These are phyloP conservation scores for Leptestheria dahalacensis DNA, from an alignment of 1,140 invertebrate genomes.

Conservation along the genomic window DNA sequence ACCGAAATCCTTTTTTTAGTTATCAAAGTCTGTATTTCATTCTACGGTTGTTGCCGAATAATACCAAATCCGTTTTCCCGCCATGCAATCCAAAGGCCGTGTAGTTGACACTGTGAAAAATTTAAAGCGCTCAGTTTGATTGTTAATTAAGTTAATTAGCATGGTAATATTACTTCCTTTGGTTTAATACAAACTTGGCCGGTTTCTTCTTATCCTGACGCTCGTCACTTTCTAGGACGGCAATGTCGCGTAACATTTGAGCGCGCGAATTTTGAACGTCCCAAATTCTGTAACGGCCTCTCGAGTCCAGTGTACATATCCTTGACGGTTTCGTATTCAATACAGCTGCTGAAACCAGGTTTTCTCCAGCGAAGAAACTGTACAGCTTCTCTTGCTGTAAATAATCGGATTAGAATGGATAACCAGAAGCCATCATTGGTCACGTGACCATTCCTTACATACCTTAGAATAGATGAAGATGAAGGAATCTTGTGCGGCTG, in stretches of 20 bases:
- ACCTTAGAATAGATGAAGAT: background rate
- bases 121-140: too few species aligned
- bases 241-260: background rate
- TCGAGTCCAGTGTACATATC: background rate
- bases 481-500: background rate
- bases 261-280: background rate
- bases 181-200: background rate
- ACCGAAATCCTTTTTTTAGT: too few species aligned
- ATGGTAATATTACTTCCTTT: too few species aligned
- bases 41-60: too few species aligned
- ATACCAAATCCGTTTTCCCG: too few species aligned
- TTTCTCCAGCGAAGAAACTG: background rate
- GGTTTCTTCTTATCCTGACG: background rate
- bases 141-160: too few species aligned
- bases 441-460: background rate
- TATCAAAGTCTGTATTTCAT: too few species aligned
- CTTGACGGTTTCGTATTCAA: background rate
- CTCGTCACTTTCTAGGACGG: background rate
- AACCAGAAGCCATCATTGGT: background rate
- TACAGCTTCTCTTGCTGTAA: background rate
- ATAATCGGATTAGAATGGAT: too few species aligned
- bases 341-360: background rate
- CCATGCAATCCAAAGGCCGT: too few species aligned
- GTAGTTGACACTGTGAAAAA: too few species aligned
- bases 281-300: background rate